These are phyloP conservation scores for Eupristina koningsbergeri DNA, from an alignment of 1,140 invertebrate genomes.

Conservation along the genomic window DNA sequence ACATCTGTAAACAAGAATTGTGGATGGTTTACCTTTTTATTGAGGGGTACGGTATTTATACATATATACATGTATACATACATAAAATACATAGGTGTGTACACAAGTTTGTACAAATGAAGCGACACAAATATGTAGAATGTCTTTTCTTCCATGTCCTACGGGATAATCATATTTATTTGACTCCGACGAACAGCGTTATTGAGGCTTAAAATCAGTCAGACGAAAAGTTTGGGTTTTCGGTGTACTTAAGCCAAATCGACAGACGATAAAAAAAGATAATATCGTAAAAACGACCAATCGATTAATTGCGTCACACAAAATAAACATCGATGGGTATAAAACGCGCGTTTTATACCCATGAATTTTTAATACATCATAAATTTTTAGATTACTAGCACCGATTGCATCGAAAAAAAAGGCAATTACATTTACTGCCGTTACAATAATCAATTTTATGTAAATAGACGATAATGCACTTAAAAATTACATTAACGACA, in stretches of 20 bases:
- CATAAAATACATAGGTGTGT: no score
- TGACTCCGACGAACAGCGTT: slow-evolving; percentile 12
- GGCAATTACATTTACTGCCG: no score
- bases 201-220: slow-evolving; percentile 41
- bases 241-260: not conserved
- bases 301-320: slow-evolving; percentile 25
- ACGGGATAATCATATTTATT: slow-evolving; percentile 42
- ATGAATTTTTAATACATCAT: no score
- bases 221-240: slow-evolving; percentile 32
- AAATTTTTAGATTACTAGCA: no score
- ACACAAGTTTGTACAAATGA: not conserved
- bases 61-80: no score
- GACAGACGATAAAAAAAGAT: not conserved
- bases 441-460: no score
- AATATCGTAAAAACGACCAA: not conserved
- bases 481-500: no score
- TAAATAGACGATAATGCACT: no score
- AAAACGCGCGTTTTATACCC: no score
- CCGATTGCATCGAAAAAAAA: no score
- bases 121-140: not conserved
- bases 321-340: not conserved
- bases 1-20: slow-evolving; percentile 22
- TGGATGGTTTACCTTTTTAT: slow-evolving; percentile 37
- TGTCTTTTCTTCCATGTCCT: not conserved
- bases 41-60: not conserved